Conservation (phyloP, 2,113 vertebrate genomes). For the Nibea coibor region DNA sequence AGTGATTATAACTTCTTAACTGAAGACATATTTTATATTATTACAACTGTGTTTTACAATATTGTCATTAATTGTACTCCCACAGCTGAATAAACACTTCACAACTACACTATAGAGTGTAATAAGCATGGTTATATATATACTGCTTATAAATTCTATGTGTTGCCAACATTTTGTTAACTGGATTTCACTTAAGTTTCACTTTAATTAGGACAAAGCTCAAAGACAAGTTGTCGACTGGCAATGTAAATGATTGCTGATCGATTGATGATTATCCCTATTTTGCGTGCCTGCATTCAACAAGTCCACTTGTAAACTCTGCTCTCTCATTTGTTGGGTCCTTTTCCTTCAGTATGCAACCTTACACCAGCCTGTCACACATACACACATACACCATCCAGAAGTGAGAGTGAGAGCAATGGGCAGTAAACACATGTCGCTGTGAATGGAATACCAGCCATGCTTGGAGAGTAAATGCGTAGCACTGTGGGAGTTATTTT, state of each 20-base stretch:
- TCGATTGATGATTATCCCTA: neutral
- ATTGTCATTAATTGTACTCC: neutral
- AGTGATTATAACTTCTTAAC: neutral
- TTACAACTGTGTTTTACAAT: neutral
- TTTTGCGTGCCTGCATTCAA: neutral
- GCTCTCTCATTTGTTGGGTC: neutral
- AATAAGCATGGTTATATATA: neutral
- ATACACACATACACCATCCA: slow-evolving; percentile 25
- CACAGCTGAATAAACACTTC: neutral
- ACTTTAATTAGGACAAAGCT: neutral
- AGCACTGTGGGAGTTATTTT: slow-evolving; percentile 33
- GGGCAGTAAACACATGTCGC: slow-evolving; percentile 67
- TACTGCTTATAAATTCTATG: neutral
- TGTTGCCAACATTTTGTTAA: neutral
- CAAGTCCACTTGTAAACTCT: neutral
- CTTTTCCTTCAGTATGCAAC: slow-evolving; percentile 50
- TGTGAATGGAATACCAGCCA: slow-evolving; percentile 75
- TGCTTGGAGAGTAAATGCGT: slow-evolving; percentile 53
- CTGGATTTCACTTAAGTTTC: neutral
- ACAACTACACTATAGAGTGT: neutral
- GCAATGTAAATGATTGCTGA: neutral
- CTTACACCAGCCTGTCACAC: slow-evolving; percentile 36
- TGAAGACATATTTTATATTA: neutral
- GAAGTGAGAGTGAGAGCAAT: slow-evolving; percentile 34
- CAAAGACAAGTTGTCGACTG: neutral